Conservation (phyloP, 2,888 invertebrate species). For the Andrena bicolor region DNA sequence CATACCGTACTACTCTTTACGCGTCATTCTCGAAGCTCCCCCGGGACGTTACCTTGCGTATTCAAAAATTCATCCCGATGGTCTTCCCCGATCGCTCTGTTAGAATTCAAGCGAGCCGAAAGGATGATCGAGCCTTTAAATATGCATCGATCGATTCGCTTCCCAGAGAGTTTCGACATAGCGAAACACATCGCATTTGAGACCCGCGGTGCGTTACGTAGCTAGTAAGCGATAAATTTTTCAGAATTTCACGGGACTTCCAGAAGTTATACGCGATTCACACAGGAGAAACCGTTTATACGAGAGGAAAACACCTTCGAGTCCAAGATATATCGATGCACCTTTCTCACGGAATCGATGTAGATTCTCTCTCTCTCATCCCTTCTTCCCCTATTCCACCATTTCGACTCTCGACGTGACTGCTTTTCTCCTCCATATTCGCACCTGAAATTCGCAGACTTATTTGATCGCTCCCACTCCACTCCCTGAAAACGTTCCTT, state of each 20-base stretch:
- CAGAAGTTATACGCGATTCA: slow-evolving; percentile 67
- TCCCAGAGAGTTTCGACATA: slow-evolving; percentile 50
- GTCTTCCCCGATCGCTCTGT: slow-evolving; percentile 43
- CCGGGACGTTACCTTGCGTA: slow-evolving; percentile 14
- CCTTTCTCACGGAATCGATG: slow-evolving; percentile 55
- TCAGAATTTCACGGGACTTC: slow-evolving; percentile 72
- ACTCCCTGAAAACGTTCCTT: slow-evolving; percentile 2
- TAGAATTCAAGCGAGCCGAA: slow-evolving; percentile 60
- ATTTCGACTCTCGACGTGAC: slow-evolving; percentile 7
- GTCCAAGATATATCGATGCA: slow-evolving; percentile 42
- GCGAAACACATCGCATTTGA: slow-evolving; percentile 55
- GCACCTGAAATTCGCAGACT: slow-evolving; percentile 21
- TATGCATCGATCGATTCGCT: slow-evolving; percentile 72
- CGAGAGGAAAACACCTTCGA: slow-evolving; percentile 45
- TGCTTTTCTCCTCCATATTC: slow-evolving; percentile 6
- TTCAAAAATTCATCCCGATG: slow-evolving; percentile 66
- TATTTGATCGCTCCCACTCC: slow-evolving; percentile 24
- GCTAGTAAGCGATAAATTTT: slow-evolving; percentile 74
- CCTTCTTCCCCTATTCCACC: slow-evolving; percentile 6
- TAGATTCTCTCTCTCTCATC: slow-evolving; percentile 35
- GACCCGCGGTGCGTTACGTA: slow-evolving; percentile 46
- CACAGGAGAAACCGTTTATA: slow-evolving; percentile 64
- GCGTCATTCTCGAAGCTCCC: neutral
- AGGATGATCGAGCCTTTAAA: slow-evolving; percentile 76
- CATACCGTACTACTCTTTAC: neutral